These are phyloP conservation scores for Melolontha melolontha DNA, from an alignment of 2,888 invertebrate genomes.

Conservation along the genomic window DNA sequence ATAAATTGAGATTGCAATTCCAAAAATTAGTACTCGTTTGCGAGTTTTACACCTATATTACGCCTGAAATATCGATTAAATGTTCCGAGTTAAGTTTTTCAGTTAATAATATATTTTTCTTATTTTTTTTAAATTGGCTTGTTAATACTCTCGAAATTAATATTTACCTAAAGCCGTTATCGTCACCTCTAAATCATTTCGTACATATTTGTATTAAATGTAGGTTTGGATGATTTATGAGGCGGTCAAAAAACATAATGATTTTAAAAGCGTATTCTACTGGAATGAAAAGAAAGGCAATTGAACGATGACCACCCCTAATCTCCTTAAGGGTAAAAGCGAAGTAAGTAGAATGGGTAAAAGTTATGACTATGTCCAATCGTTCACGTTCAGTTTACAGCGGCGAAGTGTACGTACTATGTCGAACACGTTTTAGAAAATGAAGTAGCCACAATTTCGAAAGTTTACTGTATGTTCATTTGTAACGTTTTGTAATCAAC, in stretches of 20 bases:
- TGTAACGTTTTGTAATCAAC: conserved; percentile 14
- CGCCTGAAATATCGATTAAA: too few species aligned
- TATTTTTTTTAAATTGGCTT: too few species aligned
- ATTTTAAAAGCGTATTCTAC: conserved; percentile 15
- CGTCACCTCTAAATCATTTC: too few species aligned
- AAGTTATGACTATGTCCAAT: conserved; percentile 29
- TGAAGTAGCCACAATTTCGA: conserved; percentile 38
- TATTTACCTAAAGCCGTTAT: too few species aligned
- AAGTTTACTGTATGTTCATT: conserved; percentile 32
- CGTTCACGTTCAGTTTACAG: conserved; percentile 17
- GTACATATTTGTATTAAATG: too few species aligned
- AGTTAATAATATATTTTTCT: too few species aligned
- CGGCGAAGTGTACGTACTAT: conserved; percentile 17
- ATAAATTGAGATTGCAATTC: too few species aligned
- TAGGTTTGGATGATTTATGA: not conserved
- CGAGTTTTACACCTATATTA: too few species aligned
- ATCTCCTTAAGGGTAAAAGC: conserved; percentile 28
- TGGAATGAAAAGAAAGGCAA: conserved; percentile 15
- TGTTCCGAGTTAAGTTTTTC: too few species aligned
- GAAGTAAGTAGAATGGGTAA: conserved; percentile 28
- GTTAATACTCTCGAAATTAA: too few species aligned
- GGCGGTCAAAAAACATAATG: conserved; percentile 19
- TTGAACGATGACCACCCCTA: conserved; percentile 35
- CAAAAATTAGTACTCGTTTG: too few species aligned
- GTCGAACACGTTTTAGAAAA: conserved; percentile 38